Base-by-base conservation (phyloP, 2,113 vertebrate species). In the Phalacrocorax carbo region DNA sequence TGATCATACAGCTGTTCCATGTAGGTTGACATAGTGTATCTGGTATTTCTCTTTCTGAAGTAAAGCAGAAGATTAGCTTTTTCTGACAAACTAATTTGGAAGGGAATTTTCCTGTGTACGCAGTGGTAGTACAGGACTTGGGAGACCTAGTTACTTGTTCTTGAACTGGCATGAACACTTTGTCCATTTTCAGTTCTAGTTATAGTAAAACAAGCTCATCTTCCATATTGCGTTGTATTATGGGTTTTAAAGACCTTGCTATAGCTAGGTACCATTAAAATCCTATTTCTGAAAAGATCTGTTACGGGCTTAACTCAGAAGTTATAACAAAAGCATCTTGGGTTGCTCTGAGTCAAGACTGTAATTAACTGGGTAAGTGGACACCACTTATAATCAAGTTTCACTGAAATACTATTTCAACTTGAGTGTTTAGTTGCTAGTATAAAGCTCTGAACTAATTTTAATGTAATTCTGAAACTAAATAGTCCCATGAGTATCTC, bases 311-410 rank as follows among this genome's bases (percentile, higher is more conserved):
- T 89, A 85, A 80, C 84, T 96, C 42, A 38, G 49, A 94, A 91
- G 70, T 90, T 92, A 62, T 27, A 91, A 76, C 82, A 94, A 87
- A 93, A 85, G 78, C 70, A 72, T 84, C 77, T 97, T 71, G 3
- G 55, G 81, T 94, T 93, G 62, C 86, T 77, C 22, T 55, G 46
- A 88, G 87, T 82, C 81, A 94, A 86, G 42, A 26, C 89, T 87
- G 51, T 90, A 95, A 93, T 93, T 94, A 95, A 73, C 81, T 85
- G 68, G 68, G 36, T 90, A 94, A 80, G 91, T 88, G 91, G 73
- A 57, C 23, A 54, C 77, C 86, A 72, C 49, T 92, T 82, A 61
- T 46, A 95, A 92, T 89, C 44, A 64, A 52, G 62, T 95, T 94
- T 86, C 89, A 72, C 76, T 92, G 81, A 93, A 97, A 93, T 76